phyloP scores from a whole-genome alignment of 53 echinoderm and acorn worm species.

The Pentamera pediparva region DNA sequence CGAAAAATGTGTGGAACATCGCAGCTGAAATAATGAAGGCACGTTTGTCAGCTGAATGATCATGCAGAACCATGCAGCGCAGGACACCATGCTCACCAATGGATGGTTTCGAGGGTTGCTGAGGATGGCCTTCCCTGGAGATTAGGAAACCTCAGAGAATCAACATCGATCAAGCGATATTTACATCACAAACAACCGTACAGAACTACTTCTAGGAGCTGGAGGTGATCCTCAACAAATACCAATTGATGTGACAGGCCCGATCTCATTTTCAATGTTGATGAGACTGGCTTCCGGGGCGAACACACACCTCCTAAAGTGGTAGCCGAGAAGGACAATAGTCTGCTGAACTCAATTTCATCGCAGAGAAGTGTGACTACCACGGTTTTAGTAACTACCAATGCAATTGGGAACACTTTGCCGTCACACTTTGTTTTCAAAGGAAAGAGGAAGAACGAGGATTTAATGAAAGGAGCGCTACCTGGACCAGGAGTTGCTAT shows the following conservation, averaged over 20 bases:
- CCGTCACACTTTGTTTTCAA: slow-evolving; percentile 24
- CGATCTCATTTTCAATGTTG: too few species aligned
- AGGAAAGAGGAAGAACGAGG: background rate
- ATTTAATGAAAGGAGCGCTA: background rate
- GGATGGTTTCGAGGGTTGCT: too few species aligned
- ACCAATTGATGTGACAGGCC: too few species aligned
- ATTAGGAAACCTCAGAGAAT: too few species aligned
- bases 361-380: background rate
- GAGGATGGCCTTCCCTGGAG: too few species aligned
- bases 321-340: background rate
- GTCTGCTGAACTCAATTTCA: background rate
- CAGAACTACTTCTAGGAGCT: too few species aligned
- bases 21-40: background rate
- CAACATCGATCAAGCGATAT: too few species aligned
- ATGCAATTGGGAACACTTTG: background rate
- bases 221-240: too few species aligned
- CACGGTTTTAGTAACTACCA: background rate
- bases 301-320: slow-evolving; percentile 21
- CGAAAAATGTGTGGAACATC: background rate
- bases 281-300: background rate
- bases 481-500: background rate
- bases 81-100: too few species aligned
- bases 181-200: too few species aligned
- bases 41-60: too few species aligned
- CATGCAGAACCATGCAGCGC: too few species aligned